A percentile compares a stretch with the other conserved stretches of the same genome.
phyloP scores from a whole-genome alignment of 2,113 vertebrate genomes.

The Eolophus roseicapilla region DNA sequence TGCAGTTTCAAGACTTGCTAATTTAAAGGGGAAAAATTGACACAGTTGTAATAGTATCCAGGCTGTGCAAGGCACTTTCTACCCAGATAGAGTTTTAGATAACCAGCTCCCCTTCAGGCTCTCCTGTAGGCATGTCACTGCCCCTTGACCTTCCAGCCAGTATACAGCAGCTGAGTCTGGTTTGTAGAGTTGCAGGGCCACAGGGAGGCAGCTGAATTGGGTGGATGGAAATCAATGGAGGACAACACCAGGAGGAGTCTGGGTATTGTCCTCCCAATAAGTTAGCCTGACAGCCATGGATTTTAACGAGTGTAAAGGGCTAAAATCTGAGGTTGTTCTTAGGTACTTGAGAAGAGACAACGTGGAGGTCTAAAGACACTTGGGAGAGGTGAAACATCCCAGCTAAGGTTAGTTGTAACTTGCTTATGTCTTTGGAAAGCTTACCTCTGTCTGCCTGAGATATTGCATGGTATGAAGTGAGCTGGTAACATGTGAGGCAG shows the following conservation, averaged over 20 bases:
- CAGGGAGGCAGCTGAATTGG: background rate
- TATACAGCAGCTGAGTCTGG: background rate
- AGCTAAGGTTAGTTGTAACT: fast-evolving
- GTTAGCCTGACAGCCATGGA: background rate
- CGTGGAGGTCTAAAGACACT: background rate
- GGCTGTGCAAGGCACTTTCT: background rate
- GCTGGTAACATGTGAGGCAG: background rate
- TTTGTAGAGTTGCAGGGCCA: background rate
- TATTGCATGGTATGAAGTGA: background rate
- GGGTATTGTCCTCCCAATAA: background rate
- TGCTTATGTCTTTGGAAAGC: background rate
- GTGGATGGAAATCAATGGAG: background rate
- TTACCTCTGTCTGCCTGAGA: background rate
- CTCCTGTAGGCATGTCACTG: background rate
- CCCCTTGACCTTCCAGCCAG: background rate
- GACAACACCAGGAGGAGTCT: background rate
- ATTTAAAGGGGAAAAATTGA: background rate
- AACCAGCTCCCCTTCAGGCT: background rate
- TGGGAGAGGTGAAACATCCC: background rate
- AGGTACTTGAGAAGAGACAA: background rate
- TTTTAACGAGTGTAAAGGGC: background rate
- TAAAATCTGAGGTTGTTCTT: background rate
- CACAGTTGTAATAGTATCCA: background rate
- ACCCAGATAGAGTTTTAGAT: background rate
- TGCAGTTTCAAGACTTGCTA: background rate